Evolutionary conservation across 1,140 invertebrate genomes (phyloP).

Genomic region (Drosophila sproati): DNA sequence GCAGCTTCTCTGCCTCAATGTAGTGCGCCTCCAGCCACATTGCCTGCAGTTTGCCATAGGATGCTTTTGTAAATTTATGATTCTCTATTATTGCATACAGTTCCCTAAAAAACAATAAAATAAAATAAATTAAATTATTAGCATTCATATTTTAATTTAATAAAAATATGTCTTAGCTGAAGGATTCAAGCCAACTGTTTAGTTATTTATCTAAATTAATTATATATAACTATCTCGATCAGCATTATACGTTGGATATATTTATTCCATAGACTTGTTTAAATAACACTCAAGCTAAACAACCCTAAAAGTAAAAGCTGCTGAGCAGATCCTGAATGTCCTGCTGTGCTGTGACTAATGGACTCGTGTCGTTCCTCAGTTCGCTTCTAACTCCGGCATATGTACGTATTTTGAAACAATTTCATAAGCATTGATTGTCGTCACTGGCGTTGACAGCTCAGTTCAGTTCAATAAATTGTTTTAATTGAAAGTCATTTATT

Average conservation of each 20-base stretch:
- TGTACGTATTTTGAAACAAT: conserved; percentile 71
- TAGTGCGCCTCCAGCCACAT: conserved; percentile 99
- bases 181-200: neutral
- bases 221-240: too few species aligned
- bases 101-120: conserved; percentile 87
- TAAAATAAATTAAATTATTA: neutral
- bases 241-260: too few species aligned
- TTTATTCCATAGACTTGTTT: neutral
- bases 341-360: conserved; percentile 35
- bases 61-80: conserved; percentile 98
- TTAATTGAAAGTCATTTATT: conserved; percentile 82
- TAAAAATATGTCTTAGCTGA: neutral
- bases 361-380: conserved; percentile 13
- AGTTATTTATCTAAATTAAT: too few species aligned
- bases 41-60: conserved; percentile 97
- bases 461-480: conserved; percentile 74
- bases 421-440: conserved; percentile 72
- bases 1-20: conserved; percentile 97
- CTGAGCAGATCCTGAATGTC: conserved; percentile 19
- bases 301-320: neutral
- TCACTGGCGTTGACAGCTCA: conserved; percentile 68
- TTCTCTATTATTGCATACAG: conserved; percentile 98
- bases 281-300: neutral
- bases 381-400: conserved; percentile 31
- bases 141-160: neutral